Percentiles rank a stretch among this genome's conserved stretches.
phyloP scores from a whole-genome alignment of 2,888 invertebrate genomes.

The Eristalis pertinax region DNA sequence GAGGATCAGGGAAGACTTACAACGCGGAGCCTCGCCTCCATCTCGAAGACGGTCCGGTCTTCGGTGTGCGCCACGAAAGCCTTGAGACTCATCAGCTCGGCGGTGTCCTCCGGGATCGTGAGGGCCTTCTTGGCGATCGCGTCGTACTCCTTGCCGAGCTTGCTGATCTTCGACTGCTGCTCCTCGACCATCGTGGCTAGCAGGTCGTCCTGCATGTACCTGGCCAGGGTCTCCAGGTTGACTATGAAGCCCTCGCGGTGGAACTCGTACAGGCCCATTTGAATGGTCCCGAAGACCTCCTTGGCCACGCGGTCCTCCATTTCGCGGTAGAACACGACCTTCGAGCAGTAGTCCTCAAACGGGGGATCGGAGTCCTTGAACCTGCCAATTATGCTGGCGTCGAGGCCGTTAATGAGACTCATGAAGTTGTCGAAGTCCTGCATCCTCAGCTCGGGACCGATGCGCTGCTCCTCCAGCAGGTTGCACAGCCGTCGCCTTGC shows the following conservation, averaged over 20 bases:
- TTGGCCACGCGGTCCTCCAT: constrained; percentile 85
- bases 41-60: constrained; percentile 85
- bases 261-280: constrained; percentile 92
- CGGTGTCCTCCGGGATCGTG: constrained; percentile 91
- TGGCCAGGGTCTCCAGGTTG: constrained; percentile 86
- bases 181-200: constrained; percentile 89
- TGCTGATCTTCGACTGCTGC: constrained; percentile 89
- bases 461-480: constrained; percentile 87
- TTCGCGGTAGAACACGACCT: constrained; percentile 85
- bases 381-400: constrained; percentile 83
- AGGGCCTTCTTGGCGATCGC: constrained; percentile 89
- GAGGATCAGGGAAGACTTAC: constrained; percentile 76
- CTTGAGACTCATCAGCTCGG: constrained; percentile 91
- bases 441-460: constrained; percentile 87
- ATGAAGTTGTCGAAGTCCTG: constrained; percentile 92
- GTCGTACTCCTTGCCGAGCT: constrained; percentile 93
- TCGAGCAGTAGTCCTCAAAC: constrained; percentile 85
- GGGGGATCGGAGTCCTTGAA: constrained; percentile 87
- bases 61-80: constrained; percentile 90
- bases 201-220: constrained; percentile 86
- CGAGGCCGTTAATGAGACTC: constrained; percentile 87
- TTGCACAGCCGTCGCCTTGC: constrained; percentile 85
- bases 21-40: constrained; percentile 89
- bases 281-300: constrained; percentile 84
- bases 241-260: constrained; percentile 90